Evolutionary conservation across 2,888 invertebrate genomes (phyloP), one percentile per base, ranked within the genome.

Genomic region (Listrodromus nycthemerus): DNA sequence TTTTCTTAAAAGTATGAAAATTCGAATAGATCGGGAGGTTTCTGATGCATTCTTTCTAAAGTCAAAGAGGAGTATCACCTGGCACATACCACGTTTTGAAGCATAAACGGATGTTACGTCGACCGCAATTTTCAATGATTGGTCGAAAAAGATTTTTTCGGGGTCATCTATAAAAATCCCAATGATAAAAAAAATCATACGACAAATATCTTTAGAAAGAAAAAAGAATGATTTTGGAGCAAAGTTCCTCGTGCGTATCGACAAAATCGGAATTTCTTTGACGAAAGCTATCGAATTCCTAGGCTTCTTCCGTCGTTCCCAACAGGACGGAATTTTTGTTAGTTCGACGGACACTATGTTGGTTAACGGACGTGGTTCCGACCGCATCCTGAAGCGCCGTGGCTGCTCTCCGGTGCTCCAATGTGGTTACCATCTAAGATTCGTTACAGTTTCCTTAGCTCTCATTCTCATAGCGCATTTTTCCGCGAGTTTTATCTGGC

Each of bases 281-380:
- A 8, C 24, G 21, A 10, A 10, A 52, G 21, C 3, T 19, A 24
- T 21, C 24, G 21, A 55, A 52, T 52, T 52, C 21, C 52, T 52
- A 24, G 24, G 24, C 19, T 8, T 55, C 55, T 24, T 55, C 21
- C 4, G 24, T 24, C 24, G 55, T 24, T 55, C 19, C 10, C 24
- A 24, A 21, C 24, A 24, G 21, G 13, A 24, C 21, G 21, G 21
- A 55, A 55, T 55, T 55, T 52, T 55, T 10, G 55, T 55, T 55
- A 55, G 21, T 21, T 55, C 24, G 8, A 21, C 55, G 61, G 8
- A 45, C 19, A 21, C 37, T 24, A 37, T 16, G 16, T n/a, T 55
- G 33, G 52, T 24, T 19, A n/a, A 58, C 85, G 85, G 82, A 86
- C 78, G 85, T 50, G 58, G 65, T 41, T 58, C 16, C 41, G 24